Conservation (phyloP, 2,797 vertebrate genomes). For the Carduelis carduelis region DNA sequence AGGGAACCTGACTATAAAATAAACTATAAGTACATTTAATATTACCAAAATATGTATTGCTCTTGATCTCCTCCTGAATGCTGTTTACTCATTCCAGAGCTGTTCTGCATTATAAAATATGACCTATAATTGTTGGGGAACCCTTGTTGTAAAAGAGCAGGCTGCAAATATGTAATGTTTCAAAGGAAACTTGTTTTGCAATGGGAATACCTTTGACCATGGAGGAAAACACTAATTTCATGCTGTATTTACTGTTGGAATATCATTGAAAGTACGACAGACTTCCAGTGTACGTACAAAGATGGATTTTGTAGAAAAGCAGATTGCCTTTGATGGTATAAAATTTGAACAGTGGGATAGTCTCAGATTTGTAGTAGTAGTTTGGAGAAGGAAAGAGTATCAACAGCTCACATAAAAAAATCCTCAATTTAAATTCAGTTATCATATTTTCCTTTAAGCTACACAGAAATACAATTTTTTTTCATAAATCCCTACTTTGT, state of each 20-base stretch:
- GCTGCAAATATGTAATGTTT: not conserved
- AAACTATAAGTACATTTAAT: not conserved
- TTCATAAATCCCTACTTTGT: slow-evolving; percentile 42
- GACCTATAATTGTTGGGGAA: slow-evolving; percentile 9
- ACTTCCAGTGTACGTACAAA: not conserved
- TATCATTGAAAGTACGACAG: not conserved
- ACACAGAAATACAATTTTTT: slow-evolving; percentile 2
- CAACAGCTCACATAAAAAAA: slow-evolving; percentile 4
- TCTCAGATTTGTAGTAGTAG: not conserved
- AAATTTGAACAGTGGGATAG: not conserved
- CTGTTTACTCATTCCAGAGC: not conserved
- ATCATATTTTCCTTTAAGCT: slow-evolving; percentile 42
- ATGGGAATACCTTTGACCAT: not conserved
- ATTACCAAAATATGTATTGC: not conserved
- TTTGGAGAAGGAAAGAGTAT: not conserved
- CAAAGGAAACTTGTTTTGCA: not conserved
- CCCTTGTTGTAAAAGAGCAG: slow-evolving; percentile 2
- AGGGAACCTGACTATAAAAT: not conserved
- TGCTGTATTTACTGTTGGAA: not conserved
- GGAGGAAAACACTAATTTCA: not conserved
- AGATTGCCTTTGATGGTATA: not conserved
- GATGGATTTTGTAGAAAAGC: not conserved
- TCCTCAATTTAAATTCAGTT: slow-evolving; percentile 6
- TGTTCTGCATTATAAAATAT: not conserved
- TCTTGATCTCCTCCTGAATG: not conserved